Base-by-base conservation (phyloP, 2,888 invertebrate species). In the Ophion ellenae region DNA sequence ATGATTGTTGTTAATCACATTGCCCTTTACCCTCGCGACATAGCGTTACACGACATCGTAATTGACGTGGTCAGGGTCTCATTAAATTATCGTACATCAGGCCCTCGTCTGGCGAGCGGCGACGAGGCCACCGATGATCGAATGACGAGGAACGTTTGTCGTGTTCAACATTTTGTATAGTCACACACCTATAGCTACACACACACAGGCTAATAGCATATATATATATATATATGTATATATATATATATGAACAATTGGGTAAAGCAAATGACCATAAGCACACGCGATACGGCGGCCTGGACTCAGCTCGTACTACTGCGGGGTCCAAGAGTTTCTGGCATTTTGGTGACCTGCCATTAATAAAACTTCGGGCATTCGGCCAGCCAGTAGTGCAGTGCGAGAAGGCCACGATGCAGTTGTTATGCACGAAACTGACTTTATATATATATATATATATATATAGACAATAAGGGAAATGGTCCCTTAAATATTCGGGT, bases 341-440 rank as follows among this genome's bases (percentile, higher is more conserved):
- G 78, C 83, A 77, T 64, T 69, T 64, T 64, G 77, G 83, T 70
- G 78, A 70, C 73, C 83, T 77, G 74, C 86, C 81, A 86, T 86
- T 86, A 86, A 86, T 86, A 84, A 84, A 86, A 81, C 75, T 84
- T 84, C 84, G 86, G 84, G 84, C 86, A 69, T 80, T 67, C 81
- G 86, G 78, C 86, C 86, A 86, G 78, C 81, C 45, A 74, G 69
- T 75, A 70, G 78, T 70, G n/a, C 76, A 28, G 71, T 4, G 28
- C 57, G 66, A 66, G 67, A 17, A 69, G 59, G 61, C 64, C 77
- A 64, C 45, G 84, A 84, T 84, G 81, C 78, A 75, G 75, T 86
- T 86, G 84, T 86, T 61, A 77, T 64, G 70, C 78, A 70, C 70
- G 59, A 64, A 70, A 73, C 36, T 53, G 17, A 53, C 53, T 11